Conservation (phyloP, 2,888 invertebrate genomes). For the Incurvaria masculella region DNA sequence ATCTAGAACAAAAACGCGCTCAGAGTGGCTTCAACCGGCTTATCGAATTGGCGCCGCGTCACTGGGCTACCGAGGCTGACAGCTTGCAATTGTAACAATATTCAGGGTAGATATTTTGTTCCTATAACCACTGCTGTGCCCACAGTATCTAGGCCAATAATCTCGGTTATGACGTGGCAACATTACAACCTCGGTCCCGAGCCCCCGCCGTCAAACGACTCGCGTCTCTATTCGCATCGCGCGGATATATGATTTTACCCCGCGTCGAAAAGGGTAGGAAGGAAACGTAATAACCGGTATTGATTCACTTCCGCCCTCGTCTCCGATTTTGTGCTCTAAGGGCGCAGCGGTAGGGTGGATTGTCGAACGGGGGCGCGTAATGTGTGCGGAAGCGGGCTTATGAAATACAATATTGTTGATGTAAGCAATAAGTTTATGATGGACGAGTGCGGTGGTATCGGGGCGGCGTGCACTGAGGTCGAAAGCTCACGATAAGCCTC, state of each 20-base stretch:
- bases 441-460: constrained; percentile 33
- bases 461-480: constrained; percentile 37
- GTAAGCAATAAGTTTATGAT: constrained; percentile 54
- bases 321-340: constrained; percentile 11
- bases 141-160: constrained; percentile 17
- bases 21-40: too few species aligned
- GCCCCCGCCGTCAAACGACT: constrained; percentile 15
- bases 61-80: too few species aligned
- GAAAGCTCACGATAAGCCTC: constrained; percentile 44
- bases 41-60: too few species aligned
- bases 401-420: constrained; percentile 51
- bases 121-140: too few species aligned
- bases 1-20: too few species aligned
- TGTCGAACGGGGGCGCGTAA: constrained; percentile 15
- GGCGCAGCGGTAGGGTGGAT: constrained; percentile 14
- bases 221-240: not conserved
- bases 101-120: too few species aligned
- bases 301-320: constrained; percentile 22
- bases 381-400: constrained; percentile 17
- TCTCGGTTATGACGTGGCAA: constrained; percentile 17
- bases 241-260: not conserved
- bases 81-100: too few species aligned
- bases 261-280: not conserved
- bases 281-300: constrained; percentile 23
- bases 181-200: constrained; percentile 19